Conservation (phyloP, 2,113 vertebrate genomes). For the Arothron firmamentum region DNA sequence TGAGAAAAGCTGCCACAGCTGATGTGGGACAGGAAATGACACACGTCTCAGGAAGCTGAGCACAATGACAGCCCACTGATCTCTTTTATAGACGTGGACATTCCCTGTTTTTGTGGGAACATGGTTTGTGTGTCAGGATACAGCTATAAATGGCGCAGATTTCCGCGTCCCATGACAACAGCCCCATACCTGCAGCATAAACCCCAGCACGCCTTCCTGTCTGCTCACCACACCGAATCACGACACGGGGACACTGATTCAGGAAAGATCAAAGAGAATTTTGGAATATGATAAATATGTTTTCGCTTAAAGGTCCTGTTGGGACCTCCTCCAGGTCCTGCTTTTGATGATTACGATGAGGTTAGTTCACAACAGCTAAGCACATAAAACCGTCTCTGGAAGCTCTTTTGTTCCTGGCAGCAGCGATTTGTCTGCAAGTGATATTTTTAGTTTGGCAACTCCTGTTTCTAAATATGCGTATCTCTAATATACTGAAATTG, state of each 20-base stretch:
- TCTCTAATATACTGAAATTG: neutral
- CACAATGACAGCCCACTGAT: conserved; percentile 68
- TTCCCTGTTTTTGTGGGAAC: conserved; percentile 59
- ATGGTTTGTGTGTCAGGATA: conserved; percentile 39
- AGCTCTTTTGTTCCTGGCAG: neutral
- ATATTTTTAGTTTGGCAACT: neutral
- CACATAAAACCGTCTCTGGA: neutral
- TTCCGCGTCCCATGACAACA: conserved; percentile 60
- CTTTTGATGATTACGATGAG: neutral
- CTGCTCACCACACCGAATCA: conserved; percentile 12
- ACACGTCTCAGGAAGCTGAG: conserved; percentile 58
- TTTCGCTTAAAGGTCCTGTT: neutral
- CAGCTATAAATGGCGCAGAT: conserved; percentile 57
- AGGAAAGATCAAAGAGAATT: conserved; percentile 23
- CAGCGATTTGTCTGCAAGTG: too few species aligned
- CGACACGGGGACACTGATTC: neutral
- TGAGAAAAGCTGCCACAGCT: conserved; percentile 50
- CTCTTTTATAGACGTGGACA: conserved; percentile 47
- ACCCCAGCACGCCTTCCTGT: conserved; percentile 19
- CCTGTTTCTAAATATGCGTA: neutral
- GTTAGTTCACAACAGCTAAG: neutral
- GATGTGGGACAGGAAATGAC: conserved; percentile 61
- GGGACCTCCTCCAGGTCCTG: neutral
- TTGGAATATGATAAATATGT: neutral
- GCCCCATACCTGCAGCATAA: conserved; percentile 25